A percentile compares a stretch with the other conserved stretches of the same genome.
Evolutionary conservation across 2,113 vertebrate species (phyloP).

Genomic region (Antigone vipio): DNA sequence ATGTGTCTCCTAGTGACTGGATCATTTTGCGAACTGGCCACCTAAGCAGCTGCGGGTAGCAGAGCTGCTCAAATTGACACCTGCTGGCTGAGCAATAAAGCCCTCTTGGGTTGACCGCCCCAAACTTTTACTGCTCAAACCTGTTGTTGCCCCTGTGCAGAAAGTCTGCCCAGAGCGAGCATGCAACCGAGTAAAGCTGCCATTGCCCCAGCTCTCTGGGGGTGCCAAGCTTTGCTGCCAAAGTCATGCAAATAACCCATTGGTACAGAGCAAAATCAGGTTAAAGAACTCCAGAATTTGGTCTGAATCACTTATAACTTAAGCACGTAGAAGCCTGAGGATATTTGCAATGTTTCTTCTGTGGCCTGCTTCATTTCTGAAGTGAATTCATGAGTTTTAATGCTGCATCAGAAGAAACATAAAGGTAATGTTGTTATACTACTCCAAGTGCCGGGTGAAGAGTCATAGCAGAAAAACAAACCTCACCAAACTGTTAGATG

Average conservation of each 20-base stretch:
- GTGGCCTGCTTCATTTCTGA: not conserved
- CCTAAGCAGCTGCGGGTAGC: not conserved
- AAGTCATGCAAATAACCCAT: not conserved
- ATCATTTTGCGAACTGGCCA: not conserved
- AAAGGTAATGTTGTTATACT: not conserved
- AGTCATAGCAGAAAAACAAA: slow-evolving; percentile 48
- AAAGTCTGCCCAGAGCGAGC: not conserved
- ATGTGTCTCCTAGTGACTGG: not conserved
- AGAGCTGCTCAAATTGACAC: not conserved
- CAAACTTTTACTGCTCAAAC: not conserved
- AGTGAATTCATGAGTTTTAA: slow-evolving; percentile 8
- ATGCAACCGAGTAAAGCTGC: not conserved
- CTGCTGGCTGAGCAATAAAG: not conserved
- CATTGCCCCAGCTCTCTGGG: accelerated
- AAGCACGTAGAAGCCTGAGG: not conserved
- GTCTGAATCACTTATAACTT: not conserved
- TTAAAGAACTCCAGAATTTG: not conserved
- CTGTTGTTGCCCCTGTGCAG: not conserved
- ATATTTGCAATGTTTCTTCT: not conserved
- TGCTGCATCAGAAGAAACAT: slow-evolving; percentile 18
- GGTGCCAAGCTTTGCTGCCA: not conserved
- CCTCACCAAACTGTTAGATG: slow-evolving; percentile 9
- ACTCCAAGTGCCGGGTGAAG: not conserved
- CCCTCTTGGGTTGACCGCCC: not conserved
- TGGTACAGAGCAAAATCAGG: not conserved